Conservation (phyloP, 2,797 vertebrate genomes). For the Pampus argenteus region DNA sequence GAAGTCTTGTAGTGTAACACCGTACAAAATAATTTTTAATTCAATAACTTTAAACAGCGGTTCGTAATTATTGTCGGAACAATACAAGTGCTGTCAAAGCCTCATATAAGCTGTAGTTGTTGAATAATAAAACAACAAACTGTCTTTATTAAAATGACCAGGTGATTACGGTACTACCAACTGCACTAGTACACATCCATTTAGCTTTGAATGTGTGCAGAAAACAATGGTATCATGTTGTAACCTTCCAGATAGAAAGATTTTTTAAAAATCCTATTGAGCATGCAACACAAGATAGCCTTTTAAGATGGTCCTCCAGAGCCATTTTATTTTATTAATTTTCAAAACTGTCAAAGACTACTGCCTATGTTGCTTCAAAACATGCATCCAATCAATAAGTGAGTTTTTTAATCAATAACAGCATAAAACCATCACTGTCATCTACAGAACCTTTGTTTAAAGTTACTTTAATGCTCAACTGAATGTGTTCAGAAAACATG, state of each 20-base stretch:
- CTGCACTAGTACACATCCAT: no score
- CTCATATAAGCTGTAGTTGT: no score
- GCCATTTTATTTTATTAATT: background rate
- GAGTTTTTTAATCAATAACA: constrained; percentile 41
- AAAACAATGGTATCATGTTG: no score
- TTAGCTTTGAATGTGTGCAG: no score
- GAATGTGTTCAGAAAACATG: constrained; percentile 41
- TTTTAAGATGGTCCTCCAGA: background rate
- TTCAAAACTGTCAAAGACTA: constrained; percentile 26
- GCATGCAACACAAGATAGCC: background rate
- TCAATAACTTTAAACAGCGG: no score
- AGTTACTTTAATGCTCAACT: constrained; percentile 52
- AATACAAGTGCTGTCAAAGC: no score
- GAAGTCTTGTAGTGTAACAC: no score
- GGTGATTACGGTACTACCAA: no score
- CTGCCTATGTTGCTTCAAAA: constrained; percentile 11
- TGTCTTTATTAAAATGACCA: no score
- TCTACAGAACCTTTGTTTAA: constrained; percentile 33
- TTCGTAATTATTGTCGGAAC: no score
- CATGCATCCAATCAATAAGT: constrained; percentile 20
- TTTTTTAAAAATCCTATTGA: constrained; percentile 3
- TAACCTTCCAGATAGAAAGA: background rate
- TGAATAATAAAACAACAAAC: no score
- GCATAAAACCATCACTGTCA: constrained; percentile 20
- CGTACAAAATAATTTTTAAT: no score